A percentile compares a stretch with the other conserved stretches of the same genome.
phyloP scores from a whole-genome alignment of 2,888 invertebrate genomes.

The Acronicta aceris region DNA sequence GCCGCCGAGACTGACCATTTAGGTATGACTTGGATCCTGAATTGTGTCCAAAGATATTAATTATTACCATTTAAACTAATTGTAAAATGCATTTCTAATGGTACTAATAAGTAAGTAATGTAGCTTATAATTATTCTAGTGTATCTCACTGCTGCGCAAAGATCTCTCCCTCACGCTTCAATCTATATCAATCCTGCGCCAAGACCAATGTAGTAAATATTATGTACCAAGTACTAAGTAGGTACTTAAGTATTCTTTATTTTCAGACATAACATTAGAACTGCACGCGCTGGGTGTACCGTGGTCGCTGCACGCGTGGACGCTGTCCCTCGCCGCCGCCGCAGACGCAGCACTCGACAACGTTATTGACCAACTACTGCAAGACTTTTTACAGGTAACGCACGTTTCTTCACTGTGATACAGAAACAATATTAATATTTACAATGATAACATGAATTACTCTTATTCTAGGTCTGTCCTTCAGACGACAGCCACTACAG shows the following conservation, averaged over 20 bases:
- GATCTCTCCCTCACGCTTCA: no score
- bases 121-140: no score
- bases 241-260: not conserved
- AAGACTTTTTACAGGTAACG: constrained; percentile 94
- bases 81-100: no score
- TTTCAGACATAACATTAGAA: constrained; percentile 95
- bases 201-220: no score
- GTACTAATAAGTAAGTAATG: no score
- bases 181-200: no score
- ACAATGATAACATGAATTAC: no score
- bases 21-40: constrained; percentile 78
- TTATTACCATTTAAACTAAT: no score
- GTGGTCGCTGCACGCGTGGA: constrained; percentile 98
- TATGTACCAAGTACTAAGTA: no score
- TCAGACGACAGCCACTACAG: constrained; percentile 94
- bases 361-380: constrained; percentile 95
- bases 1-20: constrained; percentile 97
- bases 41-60: no score
- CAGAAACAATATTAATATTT: not conserved
- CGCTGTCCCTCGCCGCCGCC: constrained; percentile 95
- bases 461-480: constrained; percentile 91
- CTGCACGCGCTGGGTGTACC: constrained; percentile 95
- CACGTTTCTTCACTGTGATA: not conserved
- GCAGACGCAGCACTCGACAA: constrained; percentile 95
- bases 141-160: no score